Evolutionary conservation across 2,797 vertebrate species (phyloP).

Genomic region (Toxotes lorentzi): DNA sequence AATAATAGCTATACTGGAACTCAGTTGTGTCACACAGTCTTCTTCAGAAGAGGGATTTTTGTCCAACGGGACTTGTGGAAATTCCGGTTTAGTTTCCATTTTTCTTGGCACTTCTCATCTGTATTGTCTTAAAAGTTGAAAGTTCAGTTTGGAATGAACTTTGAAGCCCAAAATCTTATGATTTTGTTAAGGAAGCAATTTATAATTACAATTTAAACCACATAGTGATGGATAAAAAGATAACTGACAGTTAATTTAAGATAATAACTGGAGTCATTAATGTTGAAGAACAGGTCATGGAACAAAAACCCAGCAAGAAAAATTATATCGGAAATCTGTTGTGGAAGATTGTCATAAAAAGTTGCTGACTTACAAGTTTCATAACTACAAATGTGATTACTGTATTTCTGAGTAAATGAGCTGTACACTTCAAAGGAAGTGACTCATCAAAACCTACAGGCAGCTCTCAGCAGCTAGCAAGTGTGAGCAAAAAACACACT

Average conservation of each 20-base stretch:
- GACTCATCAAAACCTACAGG: constrained; percentile 10
- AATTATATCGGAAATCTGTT: not conserved
- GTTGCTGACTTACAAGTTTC: constrained; percentile 13
- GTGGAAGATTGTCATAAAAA: no score
- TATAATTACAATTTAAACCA: not conserved
- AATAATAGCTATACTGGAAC: not conserved
- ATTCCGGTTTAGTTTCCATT: no score
- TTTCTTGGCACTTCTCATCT: not conserved
- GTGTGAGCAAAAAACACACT: not conserved
- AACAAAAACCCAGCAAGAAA: not conserved
- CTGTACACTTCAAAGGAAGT: constrained; percentile 19
- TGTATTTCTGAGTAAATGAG: not conserved
- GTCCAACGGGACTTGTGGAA: not conserved
- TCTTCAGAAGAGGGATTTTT: not conserved
- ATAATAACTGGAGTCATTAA: not conserved
- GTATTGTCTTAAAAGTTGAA: not conserved
- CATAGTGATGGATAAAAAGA: not conserved
- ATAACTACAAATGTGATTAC: not conserved
- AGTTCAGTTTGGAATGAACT: not conserved
- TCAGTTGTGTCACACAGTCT: not conserved
- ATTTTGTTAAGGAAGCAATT: not conserved
- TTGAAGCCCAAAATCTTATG: not conserved
- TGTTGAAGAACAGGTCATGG: not conserved
- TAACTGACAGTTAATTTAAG: not conserved
- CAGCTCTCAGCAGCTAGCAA: not conserved